These are phyloP conservation scores for Centropus unirufus DNA, from an alignment of 2,113 vertebrate genomes.

Conservation along the genomic window DNA sequence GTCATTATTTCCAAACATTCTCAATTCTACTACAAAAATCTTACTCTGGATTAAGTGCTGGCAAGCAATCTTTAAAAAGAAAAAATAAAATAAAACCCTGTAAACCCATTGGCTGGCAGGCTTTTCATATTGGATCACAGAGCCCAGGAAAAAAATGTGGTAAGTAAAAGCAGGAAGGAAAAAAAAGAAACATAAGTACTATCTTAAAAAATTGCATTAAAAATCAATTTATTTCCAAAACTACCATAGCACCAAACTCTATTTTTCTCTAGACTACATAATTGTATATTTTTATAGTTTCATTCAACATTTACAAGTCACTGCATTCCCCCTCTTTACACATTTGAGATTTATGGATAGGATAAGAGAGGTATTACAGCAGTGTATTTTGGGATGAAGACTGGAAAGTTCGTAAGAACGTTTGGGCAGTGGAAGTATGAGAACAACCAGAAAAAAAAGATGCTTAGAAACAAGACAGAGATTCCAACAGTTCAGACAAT, in stretches of 20 bases:
- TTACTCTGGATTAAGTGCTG: background rate
- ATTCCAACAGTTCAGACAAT: conserved; percentile 41
- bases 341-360: background rate
- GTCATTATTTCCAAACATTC: conserved; percentile 17
- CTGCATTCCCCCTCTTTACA: background rate
- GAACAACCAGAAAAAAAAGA: conserved; percentile 22
- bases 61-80: background rate
- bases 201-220: background rate
- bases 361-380: background rate
- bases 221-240: background rate
- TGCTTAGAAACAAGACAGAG: conserved; percentile 35
- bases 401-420: conserved; percentile 45
- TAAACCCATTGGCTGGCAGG: background rate
- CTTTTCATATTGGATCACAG: background rate
- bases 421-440: background rate
- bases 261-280: background rate
- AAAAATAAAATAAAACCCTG: background rate
- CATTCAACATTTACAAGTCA: background rate
- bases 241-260: background rate
- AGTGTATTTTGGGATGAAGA: conserved; percentile 17
- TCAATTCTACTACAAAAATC: conserved; percentile 26
- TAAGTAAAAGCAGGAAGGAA: background rate
- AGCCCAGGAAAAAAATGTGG: background rate
- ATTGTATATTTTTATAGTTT: background rate
- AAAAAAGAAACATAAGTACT: background rate